A percentile compares a stretch with the other conserved stretches of the same genome.
These are phyloP conservation scores for Cyprinodon tularosa DNA, from an alignment of 2,113 vertebrate species.

Conservation along the genomic window DNA sequence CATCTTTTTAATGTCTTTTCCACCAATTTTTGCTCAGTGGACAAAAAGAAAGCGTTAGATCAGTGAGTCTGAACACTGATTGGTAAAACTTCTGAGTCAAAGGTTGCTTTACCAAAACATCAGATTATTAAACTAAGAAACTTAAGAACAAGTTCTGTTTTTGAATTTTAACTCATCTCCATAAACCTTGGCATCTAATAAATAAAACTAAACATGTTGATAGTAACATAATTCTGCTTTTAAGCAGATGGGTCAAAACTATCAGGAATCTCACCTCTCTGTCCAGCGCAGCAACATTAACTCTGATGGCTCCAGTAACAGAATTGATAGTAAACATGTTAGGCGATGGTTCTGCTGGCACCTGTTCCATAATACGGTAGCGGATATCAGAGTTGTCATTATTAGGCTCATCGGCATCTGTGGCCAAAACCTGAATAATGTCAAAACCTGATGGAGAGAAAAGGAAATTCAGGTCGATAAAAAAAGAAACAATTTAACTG, in stretches of 20 bases:
- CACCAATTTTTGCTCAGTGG: too few species aligned
- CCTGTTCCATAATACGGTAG: constrained; percentile 77
- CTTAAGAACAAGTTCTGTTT: too few species aligned
- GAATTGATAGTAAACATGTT: constrained; percentile 84
- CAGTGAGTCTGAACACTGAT: too few species aligned
- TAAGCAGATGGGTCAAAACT: background rate
- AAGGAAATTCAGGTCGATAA: background rate
- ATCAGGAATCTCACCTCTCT: background rate
- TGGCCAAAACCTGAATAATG: constrained; percentile 83
- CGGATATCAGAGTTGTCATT: constrained; percentile 78
- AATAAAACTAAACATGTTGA: too few species aligned
- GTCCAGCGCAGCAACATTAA: background rate
- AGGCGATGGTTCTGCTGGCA: fast-evolving
- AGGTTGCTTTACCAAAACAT: too few species aligned
- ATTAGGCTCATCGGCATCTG: constrained; percentile 77
- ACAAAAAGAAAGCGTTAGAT: too few species aligned
- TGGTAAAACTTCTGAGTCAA: too few species aligned
- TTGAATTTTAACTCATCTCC: too few species aligned
- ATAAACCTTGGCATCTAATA: too few species aligned
- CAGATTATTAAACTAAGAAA: too few species aligned
- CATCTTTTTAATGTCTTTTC: too few species aligned
- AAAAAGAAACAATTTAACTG: too few species aligned
- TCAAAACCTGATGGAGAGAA: constrained; percentile 73
- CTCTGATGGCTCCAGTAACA: fast-evolving
- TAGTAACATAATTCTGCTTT: background rate